Conservation (phyloP, 2,888 invertebrate genomes). For the Zelleria hepariella region DNA sequence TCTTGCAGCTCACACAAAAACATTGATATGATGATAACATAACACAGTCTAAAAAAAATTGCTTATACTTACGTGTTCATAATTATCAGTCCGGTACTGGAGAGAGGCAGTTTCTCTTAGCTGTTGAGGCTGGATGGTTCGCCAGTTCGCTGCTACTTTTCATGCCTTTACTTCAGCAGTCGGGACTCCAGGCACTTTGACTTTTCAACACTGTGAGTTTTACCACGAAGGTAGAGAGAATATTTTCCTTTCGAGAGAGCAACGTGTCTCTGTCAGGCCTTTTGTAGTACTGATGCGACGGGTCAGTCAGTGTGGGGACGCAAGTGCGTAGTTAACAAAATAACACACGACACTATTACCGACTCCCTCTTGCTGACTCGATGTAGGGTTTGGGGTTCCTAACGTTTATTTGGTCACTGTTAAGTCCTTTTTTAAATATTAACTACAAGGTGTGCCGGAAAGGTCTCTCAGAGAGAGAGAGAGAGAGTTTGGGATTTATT, state of each 20-base stretch:
- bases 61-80: slow-evolving; percentile 40
- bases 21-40: neutral
- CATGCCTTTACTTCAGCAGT: slow-evolving; percentile 28
- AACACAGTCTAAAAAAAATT: slow-evolving; percentile 20
- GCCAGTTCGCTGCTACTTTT: slow-evolving; percentile 15
- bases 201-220: neutral
- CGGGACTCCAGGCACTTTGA: neutral
- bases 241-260: neutral
- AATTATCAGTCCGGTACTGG: slow-evolving; percentile 25
- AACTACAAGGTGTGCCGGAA: too few relatives aligned
- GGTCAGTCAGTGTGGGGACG: slow-evolving; percentile 29
- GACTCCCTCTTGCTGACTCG: neutral
- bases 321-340: slow-evolving; percentile 37
- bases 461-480: too few relatives aligned
- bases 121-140: neutral
- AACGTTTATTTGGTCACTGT: neutral
- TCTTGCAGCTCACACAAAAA: too few relatives aligned
- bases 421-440: too few relatives aligned
- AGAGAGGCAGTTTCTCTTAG: slow-evolving; percentile 12
- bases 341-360: slow-evolving; percentile 34
- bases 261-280: slow-evolving; percentile 24
- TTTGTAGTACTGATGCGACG: slow-evolving; percentile 22
- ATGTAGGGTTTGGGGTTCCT: neutral
- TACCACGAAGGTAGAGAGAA: neutral
- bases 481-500: too few relatives aligned